Evolutionary conservation across 1,140 invertebrate genomes (phyloP), one percentile per base, ranked within the genome.

Genomic region (Drosophila ananassae): DNA sequence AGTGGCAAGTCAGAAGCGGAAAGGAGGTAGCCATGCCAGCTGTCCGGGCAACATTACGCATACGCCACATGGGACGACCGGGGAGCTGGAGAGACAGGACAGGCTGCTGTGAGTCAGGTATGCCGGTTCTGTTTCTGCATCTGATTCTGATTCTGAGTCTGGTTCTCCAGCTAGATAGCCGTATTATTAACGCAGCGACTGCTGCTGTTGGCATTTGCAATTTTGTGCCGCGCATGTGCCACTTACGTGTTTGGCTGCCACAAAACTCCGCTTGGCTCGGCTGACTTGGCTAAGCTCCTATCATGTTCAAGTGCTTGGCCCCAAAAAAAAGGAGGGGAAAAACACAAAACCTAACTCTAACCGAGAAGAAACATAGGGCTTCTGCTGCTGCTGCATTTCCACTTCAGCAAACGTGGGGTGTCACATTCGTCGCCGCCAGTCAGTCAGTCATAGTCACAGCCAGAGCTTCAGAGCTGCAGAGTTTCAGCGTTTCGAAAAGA

Each of bases 271-370:
- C 50, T 73, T 77, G 73, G 79, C 69, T 78, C 68, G 62, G 79
- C 58, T 82, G 79, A 74, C 72, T 74, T 55, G 60, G 59, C 81
- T 85, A 84, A 84, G 81, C 82, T 78, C 66, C 82, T 85, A 85
- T 85, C 82, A 85, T 85, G 82, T 85, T 85, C 82, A 85, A 85
- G 82, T 79, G 78, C 78, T 67, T 82, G 82, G 83, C 82, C 81
- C 81, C 56, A 85, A 85, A 82, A 85, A 62, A 79, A 71, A 68
- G 34, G 13, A n/a, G 59, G 32, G 54, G 3, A 32, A 64, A 62
- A 28, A 54, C 17, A 17, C 41, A 55, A 54, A 41, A 54, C 37
- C 17, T 21, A 56, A 74, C 53, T 75, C 61, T 37, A 53, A 60
- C 32, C 71, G 37, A 74, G 61, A 67, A 53, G 63, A 67, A 75